These are phyloP conservation scores for Ischnus inquisitorius DNA, from an alignment of 2,888 invertebrate species.

Conservation along the genomic window DNA sequence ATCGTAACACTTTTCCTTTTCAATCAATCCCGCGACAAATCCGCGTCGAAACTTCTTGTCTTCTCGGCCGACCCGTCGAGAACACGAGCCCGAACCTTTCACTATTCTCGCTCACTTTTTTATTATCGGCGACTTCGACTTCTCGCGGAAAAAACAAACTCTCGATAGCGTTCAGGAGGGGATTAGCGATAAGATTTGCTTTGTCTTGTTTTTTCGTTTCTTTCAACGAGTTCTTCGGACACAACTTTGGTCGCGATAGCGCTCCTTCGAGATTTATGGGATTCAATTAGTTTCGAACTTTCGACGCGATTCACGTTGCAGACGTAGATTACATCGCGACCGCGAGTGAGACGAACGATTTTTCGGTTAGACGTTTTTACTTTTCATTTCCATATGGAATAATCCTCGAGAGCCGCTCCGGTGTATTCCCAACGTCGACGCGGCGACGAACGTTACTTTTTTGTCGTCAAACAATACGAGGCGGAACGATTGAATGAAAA, in stretches of 20 bases:
- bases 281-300: too few species aligned
- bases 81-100: too few species aligned
- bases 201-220: too few species aligned
- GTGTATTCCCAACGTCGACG: not conserved
- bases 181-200: too few species aligned
- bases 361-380: not conserved
- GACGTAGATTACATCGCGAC: not conserved
- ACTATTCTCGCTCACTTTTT: not conserved
- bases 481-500: not conserved
- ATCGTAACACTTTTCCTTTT: not conserved
- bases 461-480: conserved; percentile 15
- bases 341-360: not conserved
- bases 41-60: conserved; percentile 10
- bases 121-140: not conserved
- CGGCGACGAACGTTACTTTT: conserved; percentile 23
- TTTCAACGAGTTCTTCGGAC: too few species aligned
- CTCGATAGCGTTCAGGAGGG: too few species aligned
- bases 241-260: too few species aligned
- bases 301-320: not conserved
- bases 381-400: conserved; percentile 20
- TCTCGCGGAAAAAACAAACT: not conserved
- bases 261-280: too few species aligned
- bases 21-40: conserved; percentile 4
- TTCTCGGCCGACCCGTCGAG: not conserved
- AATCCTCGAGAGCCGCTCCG: conserved; percentile 8